Evolutionary conservation across 2,797 vertebrate species (phyloP), one percentile per base, ranked within the genome.

Genomic region (Morus bassanus): DNA sequence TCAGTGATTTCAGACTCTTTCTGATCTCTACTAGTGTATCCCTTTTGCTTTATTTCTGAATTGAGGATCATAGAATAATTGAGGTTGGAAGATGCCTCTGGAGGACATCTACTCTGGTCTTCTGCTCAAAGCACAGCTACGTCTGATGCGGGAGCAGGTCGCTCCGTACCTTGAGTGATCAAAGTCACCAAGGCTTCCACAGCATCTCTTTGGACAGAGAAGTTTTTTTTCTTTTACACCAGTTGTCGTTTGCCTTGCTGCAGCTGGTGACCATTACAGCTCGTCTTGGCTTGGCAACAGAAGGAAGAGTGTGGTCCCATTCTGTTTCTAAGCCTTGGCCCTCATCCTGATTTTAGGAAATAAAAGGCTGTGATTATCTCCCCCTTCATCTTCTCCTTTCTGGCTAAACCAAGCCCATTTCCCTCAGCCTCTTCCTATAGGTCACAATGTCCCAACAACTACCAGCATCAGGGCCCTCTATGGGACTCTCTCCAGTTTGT

Each of bases 341-440:
- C 21, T 51, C 6, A 28, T 3, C 6, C 4, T 0, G 1, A 8
- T 39, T 72, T 65, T 51, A 57, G 10, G n/a, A 45, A 45, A 5
- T 24, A 8, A 74, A 51, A 33, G 17, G 2, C 17, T 54, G 24
- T 60, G 25, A 70, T 46, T 76, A 43, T 1, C 8, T 75, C 11
- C 9, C 7, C 11, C 19, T 72, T 48, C 11, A 50, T n/a, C 23
- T 64, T 70, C 10, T 76, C 15, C 11, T 54, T 61, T 61, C 11
- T 30, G 7, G 17, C 13, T 77, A 56, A 77, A 56, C 11, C 21
- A 73, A 67, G 14, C 6, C 18, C 6, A 11, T 8, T 53, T 70
- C 17, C 7, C 8, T 35, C n/a, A 77, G 37, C 4, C 10, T 57
- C 10, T 65, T 7, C 27, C 13, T 10, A 5, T 5, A 53, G 23